Conservation (phyloP, 2,113 vertebrate species). For the Vicugna pacos region DNA sequence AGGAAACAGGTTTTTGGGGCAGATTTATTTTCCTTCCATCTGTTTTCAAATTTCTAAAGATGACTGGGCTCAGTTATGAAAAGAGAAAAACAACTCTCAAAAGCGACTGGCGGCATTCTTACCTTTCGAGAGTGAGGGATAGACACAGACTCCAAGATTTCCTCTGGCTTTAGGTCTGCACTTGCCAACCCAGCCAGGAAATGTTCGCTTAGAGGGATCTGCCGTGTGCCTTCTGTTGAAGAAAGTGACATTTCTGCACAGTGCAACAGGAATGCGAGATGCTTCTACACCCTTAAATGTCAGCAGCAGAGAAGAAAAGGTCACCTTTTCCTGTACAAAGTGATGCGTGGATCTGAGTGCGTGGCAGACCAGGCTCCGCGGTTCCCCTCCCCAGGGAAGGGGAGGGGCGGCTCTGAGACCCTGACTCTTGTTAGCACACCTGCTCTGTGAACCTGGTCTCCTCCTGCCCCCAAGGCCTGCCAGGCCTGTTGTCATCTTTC, state of each 20-base stretch:
- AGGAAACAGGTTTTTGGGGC: conserved; percentile 9
- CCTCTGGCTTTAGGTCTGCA: conserved; percentile 86
- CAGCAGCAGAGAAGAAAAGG: background rate
- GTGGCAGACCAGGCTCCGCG: rapidly evolving
- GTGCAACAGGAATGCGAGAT: background rate
- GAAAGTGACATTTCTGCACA: conserved; percentile 54
- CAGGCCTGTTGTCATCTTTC: background rate
- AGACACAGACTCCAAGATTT: conserved; percentile 89
- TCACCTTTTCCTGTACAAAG: background rate
- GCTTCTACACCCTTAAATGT: background rate
- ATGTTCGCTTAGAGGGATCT: conserved; percentile 86
- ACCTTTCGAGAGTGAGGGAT: conserved; percentile 90
- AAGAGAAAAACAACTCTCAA: background rate
- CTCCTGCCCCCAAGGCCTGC: background rate
- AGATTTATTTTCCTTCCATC: background rate
- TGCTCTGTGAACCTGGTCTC: background rate
- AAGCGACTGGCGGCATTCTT: background rate
- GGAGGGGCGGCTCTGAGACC: rapidly evolving
- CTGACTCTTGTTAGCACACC: background rate
- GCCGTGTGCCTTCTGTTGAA: conserved; percentile 79
- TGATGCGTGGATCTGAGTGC: background rate
- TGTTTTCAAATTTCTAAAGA: conserved; percentile 23
- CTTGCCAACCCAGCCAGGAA: conserved; percentile 89
- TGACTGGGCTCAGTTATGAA: background rate
- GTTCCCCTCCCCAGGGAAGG: background rate